A percentile compares a stretch with the other conserved stretches of the same genome.
Evolutionary conservation across 2,888 invertebrate species (phyloP).

Genomic region (Nephrocerus scutellatus): DNA sequence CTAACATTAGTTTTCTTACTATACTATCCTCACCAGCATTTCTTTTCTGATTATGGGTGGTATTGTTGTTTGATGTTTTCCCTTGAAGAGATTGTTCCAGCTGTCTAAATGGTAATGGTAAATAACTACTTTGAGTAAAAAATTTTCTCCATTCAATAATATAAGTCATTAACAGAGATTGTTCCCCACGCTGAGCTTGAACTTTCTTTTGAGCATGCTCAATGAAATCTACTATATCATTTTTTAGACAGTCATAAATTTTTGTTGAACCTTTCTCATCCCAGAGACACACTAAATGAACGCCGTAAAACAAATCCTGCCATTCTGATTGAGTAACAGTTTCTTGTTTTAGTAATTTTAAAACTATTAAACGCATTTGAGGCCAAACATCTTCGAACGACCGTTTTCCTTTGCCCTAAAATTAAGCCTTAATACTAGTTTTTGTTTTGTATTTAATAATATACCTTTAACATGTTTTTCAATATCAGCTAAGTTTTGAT

Average conservation of each 20-base stretch:
- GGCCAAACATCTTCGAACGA: conserved; percentile 97
- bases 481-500: no score
- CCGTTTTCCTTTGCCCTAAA: no score
- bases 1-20: conserved; percentile 92
- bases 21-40: conserved; percentile 76
- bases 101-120: conserved; percentile 92
- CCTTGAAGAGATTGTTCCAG: conserved; percentile 79
- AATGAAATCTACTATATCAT: conserved; percentile 90
- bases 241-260: conserved; percentile 79
- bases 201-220: conserved; percentile 87
- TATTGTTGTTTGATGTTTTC: conserved; percentile 49
- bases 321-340: conserved; percentile 90
- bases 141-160: conserved; percentile 98
- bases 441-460: no score
- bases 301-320: conserved; percentile 95
- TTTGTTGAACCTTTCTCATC: conserved; percentile 90
- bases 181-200: conserved; percentile 85
- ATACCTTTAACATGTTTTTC: no score
- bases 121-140: conserved; percentile 94
- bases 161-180: conserved; percentile 91
- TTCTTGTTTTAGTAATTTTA: conserved; percentile 90
- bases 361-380: conserved; percentile 84
- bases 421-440: no score
- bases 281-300: conserved; percentile 95
- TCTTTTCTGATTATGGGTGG: conserved; percentile 48